Base-by-base conservation (phyloP, 2,888 invertebrate genomes). In the Pelosia muscerda region DNA sequence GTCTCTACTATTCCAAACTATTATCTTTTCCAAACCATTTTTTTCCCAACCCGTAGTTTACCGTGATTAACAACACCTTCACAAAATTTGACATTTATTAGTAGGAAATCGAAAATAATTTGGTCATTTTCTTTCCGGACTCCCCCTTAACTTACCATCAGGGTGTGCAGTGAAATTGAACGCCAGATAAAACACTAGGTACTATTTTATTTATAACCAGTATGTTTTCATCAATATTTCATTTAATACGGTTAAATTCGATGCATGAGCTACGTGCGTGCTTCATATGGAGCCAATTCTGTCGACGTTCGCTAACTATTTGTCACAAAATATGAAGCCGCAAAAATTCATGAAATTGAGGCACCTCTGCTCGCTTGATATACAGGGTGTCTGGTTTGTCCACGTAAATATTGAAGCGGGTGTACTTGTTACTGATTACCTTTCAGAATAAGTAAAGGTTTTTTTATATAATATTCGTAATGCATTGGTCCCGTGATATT, bases 301-400 rank as follows among this genome's bases (percentile, higher is more conserved):
- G 81, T 78, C 81, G 81, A 77, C 74, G 76, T 78, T 79, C 79
- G 81, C 84, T 85, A 86, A 86, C 85, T 87, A 88, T 89, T 90
- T 87, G 86, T 88, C 86, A 83, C 84, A 79, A 88, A 88, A 90
- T 89, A 88, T 89, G 86, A 87, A 84, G 86, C 87, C 81, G 84
- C 88, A 89, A 88, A 89, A 89, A 89, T 89, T 89, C 89, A 90
- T 89, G 86, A 87, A 87, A 86, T 84, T 82, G 84, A 84, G 85
- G 86, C 81, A 82, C 73, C 84, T 82, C 66, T 77, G 80, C 85
- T 86, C 85, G 84, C 82, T 78, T 76, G 85, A 85, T 88, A 88
- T 88, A 67, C 67, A 63, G 63, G 63, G 23, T 67, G 67, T 38
- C 61, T 49, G 19, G 19, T 42, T 58, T 23, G 25, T 54, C 15